Evolutionary conservation across 2,888 invertebrate species (phyloP).

Genomic region (Aphrophora alni): DNA sequence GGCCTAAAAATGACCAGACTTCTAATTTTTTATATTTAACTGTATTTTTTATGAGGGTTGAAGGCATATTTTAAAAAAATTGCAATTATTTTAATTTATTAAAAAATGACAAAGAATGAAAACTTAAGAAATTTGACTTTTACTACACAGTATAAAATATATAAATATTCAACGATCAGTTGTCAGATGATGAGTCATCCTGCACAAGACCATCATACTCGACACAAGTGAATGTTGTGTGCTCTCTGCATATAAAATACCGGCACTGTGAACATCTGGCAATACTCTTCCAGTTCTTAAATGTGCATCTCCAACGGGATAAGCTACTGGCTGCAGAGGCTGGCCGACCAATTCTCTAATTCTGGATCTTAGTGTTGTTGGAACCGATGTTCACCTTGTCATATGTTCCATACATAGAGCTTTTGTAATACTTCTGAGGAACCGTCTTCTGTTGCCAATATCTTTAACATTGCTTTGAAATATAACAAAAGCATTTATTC

Average conservation of each 20-base stretch:
- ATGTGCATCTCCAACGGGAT: neutral
- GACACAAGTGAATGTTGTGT: neutral
- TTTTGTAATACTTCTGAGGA: neutral
- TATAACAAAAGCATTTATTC: neutral
- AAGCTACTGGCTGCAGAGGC: neutral
- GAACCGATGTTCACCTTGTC: neutral
- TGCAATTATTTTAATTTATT: neutral
- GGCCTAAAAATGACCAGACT: conserved; percentile 1
- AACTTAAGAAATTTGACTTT: too few relatives aligned
- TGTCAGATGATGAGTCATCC: neutral
- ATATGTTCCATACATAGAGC: neutral
- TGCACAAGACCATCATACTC: neutral
- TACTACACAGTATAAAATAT: too few relatives aligned
- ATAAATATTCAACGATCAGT: neutral
- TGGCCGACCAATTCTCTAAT: neutral
- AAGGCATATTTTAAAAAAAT: neutral
- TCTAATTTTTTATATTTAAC: neutral
- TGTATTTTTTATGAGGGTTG: neutral
- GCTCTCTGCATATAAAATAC: neutral
- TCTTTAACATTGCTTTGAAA: neutral
- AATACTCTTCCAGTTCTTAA: neutral
- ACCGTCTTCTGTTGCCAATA: neutral
- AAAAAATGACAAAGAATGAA: neutral
- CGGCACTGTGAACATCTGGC: neutral
- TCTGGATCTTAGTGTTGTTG: neutral